A percentile compares a stretch with the other conserved stretches of the same genome.
phyloP scores from a whole-genome alignment of 2,797 vertebrate species.

The Gymnopithys bicolor region DNA sequence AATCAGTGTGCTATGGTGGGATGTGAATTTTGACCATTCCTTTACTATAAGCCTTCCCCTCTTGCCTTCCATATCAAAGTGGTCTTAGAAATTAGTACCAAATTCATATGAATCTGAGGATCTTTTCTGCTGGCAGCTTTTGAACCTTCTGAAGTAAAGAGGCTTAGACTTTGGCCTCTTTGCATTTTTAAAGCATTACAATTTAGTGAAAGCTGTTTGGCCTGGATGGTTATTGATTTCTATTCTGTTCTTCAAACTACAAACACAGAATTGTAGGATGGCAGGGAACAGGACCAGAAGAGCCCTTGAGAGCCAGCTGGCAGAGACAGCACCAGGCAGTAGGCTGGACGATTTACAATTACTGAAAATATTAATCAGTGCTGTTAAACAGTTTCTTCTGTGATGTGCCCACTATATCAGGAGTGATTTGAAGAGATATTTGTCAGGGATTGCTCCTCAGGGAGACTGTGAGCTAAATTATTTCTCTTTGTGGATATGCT shows the following conservation, averaged over 20 bases:
- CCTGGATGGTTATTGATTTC: neutral
- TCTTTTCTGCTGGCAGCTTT: neutral
- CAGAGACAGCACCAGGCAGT: neutral
- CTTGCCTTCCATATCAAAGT: neutral
- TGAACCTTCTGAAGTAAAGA: neutral
- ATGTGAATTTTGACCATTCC: neutral
- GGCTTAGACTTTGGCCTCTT: constrained; percentile 17
- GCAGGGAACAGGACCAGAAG: neutral
- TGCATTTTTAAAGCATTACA: neutral
- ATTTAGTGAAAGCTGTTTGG: neutral
- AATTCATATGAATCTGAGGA: neutral
- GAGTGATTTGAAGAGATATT: neutral
- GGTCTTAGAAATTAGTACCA: neutral
- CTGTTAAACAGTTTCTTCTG: constrained; percentile 17
- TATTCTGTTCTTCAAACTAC: neutral
- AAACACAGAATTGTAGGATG: neutral
- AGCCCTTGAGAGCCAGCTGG: constrained; percentile 6
- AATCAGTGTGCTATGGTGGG: neutral
- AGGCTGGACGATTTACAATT: neutral
- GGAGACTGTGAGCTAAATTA: neutral
- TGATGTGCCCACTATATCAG: neutral
- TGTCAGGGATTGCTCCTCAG: neutral
- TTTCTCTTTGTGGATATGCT: neutral
- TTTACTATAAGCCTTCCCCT: neutral
- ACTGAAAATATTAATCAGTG: constrained; percentile 35